Conservation (phyloP, 2,797 vertebrate genomes). For the Spinus olivaceus region DNA sequence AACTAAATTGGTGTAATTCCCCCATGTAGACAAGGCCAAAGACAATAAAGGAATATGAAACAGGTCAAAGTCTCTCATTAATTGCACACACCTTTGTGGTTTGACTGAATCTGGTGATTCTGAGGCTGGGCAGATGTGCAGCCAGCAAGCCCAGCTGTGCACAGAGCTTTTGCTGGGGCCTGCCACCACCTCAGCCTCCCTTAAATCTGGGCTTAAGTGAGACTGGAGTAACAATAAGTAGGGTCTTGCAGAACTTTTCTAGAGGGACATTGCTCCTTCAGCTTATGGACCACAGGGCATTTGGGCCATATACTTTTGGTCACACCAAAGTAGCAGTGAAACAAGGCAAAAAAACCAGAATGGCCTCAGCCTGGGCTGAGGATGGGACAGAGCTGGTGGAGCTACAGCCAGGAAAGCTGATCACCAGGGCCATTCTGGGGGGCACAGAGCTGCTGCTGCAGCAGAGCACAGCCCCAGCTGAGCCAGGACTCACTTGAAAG, state of each 20-base stretch:
- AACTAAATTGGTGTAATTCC: conserved; percentile 19
- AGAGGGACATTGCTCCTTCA: neutral
- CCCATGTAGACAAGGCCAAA: conserved; percentile 15
- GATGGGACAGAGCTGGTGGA: neutral
- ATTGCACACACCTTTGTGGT: neutral
- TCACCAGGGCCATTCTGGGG: fast-evolving
- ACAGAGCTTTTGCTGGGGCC: neutral
- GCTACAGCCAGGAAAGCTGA: neutral
- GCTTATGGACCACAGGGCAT: neutral
- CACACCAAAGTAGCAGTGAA: neutral
- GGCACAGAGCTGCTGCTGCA: neutral
- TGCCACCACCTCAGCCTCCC: neutral
- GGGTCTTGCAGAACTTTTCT: neutral
- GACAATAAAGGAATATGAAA: conserved; percentile 42
- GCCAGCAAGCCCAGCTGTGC: neutral
- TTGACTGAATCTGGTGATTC: neutral
- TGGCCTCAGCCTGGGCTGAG: neutral
- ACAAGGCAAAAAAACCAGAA: neutral
- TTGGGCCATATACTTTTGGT: neutral
- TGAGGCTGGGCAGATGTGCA: neutral
- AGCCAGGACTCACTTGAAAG: fast-evolving
- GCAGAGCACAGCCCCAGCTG: neutral
- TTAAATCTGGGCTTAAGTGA: neutral
- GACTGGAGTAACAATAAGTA: neutral
- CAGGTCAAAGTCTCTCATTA: neutral